Conservation (phyloP, 2,113 vertebrate genomes). For the Nymphicus hollandicus region DNA sequence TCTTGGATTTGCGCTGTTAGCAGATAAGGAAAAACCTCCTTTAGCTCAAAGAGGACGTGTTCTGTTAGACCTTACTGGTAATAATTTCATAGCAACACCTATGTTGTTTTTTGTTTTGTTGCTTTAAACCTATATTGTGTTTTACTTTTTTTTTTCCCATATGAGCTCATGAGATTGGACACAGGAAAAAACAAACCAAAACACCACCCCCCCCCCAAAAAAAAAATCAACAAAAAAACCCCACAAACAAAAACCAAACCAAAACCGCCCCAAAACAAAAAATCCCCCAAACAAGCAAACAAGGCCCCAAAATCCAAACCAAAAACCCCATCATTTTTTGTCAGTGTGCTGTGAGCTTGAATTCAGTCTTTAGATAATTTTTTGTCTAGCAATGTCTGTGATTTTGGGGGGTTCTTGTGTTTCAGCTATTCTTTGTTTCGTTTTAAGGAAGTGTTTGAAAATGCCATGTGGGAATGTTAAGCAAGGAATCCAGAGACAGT, state of each 20-base stretch:
- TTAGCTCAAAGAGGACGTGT: not conserved
- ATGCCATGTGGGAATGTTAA: not conserved
- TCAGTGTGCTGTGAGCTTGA: not conserved
- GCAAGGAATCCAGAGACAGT: not conserved
- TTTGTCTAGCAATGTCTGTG: not conserved
- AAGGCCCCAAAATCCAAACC: not conserved
- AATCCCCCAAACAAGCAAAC: not conserved
- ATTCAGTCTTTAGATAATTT: not conserved
- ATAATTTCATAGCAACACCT: not conserved
- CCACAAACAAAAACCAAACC: not conserved
- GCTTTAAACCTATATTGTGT: not conserved
- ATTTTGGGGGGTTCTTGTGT: not conserved
- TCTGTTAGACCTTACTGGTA: not conserved
- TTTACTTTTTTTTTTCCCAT: not conserved
- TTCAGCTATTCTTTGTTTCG: not conserved
- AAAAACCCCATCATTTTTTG: not conserved
- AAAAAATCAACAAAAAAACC: not conserved
- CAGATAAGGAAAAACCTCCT: not conserved
- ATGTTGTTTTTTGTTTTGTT: not conserved
- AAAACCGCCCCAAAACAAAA: not conserved
- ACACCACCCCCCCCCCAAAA: not conserved
- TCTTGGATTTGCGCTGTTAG: not conserved
- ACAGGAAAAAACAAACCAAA: not conserved
- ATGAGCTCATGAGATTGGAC: not conserved
- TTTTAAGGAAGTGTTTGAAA: not conserved